phyloP scores from a whole-genome alignment of 2,888 invertebrate genomes.

The Cephus spinipes region DNA sequence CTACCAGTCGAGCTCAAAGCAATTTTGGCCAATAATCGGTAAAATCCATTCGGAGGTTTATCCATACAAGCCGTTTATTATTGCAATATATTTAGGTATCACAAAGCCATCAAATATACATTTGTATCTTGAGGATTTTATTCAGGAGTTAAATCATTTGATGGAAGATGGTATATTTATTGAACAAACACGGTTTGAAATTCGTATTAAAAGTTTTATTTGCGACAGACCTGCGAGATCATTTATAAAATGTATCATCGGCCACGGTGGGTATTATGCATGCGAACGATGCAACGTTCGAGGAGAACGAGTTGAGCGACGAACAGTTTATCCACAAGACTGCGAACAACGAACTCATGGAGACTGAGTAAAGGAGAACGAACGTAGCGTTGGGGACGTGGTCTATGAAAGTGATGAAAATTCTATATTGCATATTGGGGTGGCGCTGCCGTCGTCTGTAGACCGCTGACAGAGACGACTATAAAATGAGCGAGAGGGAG shows the following conservation, averaged over 20 bases:
- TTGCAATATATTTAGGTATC: neutral
- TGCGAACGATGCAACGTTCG: slow-evolving; percentile 2
- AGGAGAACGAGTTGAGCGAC: slow-evolving; percentile 20
- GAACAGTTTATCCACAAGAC: neutral
- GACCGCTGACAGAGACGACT: too few species aligned
- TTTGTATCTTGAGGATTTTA: neutral
- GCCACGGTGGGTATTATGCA: neutral
- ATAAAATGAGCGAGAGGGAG: too few species aligned
- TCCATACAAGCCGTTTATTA: neutral
- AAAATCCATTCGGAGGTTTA: neutral
- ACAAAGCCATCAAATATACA: neutral
- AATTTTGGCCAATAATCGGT: slow-evolving; percentile 12
- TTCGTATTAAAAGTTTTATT: neutral
- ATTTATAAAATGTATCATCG: neutral
- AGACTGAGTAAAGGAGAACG: too few species aligned
- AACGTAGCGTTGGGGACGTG: too few species aligned
- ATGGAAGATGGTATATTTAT: neutral
- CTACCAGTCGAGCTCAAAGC: neutral
- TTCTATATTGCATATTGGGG: too few species aligned
- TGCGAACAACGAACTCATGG: too few species aligned
- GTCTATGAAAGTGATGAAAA: too few species aligned
- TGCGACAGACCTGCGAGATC: neutral
- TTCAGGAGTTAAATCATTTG: neutral
- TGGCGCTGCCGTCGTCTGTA: too few species aligned
- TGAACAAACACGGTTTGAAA: neutral